Evolutionary conservation across 1,140 invertebrate genomes (phyloP), one percentile per base, ranked within the genome.

Genomic region (Nixonia krombeini): DNA sequence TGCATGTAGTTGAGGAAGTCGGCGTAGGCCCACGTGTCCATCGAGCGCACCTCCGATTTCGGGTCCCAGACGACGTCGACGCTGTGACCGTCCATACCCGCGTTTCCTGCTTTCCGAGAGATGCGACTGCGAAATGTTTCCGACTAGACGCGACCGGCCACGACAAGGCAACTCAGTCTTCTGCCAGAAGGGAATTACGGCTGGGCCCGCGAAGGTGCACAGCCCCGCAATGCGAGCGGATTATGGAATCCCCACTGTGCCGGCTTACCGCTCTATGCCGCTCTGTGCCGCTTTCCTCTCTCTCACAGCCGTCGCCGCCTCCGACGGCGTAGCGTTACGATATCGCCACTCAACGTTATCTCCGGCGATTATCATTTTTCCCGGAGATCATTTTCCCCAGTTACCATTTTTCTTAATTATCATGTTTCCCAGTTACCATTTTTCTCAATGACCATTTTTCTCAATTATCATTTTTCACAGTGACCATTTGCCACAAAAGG

Each of bases 21-120:
- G 12, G 91, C 91, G 77, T 93, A 93, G 86, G 93, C 92, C 92
- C 92, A 94, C 73, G 88, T 89, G 72, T 93, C 92, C 76, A 93
- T 79, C 1, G 91, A 92, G 73, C 89, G 91, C 47, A 91, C 81
- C 49, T 88, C 77, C 1, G 78, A 67, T 33, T 72, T 61, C 4
- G 78, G 73, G 13, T 82, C 82, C 81, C 81, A 85, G 17, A 82
- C 81, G 23, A 83, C 67, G 37, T 83, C 79, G 33, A 78, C 62
- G 51, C 73, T 76, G 0, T 63, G 74, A 13, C 69, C 74, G 46
- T 55, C 82, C 83, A 85, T 82, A 26, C 4, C 25, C 25, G 4
- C 25, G 25, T 26, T 4, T 31, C 28, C 10, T 35, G 6, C 12
- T 42, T 10, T 15, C 17, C 8, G 6, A 18, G 23, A 26, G 18